phyloP scores from a whole-genome alignment of 2,113 vertebrate species.

The Chascanopsetta lugubris region DNA sequence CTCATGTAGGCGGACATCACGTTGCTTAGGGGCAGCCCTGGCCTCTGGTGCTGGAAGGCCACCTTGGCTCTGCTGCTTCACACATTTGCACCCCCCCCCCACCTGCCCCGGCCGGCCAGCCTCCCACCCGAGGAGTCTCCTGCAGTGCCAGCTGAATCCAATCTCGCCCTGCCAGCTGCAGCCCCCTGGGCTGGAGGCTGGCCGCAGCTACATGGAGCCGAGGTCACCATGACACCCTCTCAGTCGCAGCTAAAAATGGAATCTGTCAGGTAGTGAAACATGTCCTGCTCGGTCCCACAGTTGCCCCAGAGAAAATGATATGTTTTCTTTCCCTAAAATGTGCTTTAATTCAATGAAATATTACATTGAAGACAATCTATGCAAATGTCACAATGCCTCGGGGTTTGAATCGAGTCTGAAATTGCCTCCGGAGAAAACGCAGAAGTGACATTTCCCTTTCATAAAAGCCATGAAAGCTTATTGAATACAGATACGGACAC shows the following conservation, averaged over 20 bases:
- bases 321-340: background rate
- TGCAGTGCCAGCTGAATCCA: constrained; percentile 65
- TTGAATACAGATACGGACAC: background rate
- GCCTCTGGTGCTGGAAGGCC: constrained; percentile 41
- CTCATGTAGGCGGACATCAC: constrained; percentile 12
- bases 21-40: constrained; percentile 30
- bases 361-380: background rate
- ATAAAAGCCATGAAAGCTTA: background rate
- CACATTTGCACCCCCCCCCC: background rate
- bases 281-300: constrained; percentile 6
- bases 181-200: constrained; percentile 35
- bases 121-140: constrained; percentile 46
- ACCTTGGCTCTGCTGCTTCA: constrained; percentile 36
- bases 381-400: background rate
- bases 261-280: constrained; percentile 26
- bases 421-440: background rate
- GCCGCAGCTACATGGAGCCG: constrained; percentile 31
- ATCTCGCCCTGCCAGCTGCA: constrained; percentile 64
- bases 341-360: background rate
- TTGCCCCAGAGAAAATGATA: background rate
- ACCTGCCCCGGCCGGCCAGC: background rate
- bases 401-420: background rate
- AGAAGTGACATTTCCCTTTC: background rate
- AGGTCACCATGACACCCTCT: constrained; percentile 59
- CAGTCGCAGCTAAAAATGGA: constrained; percentile 45